Conservation (phyloP, 2,888 invertebrate genomes). For the Drosophila pullipes region DNA sequence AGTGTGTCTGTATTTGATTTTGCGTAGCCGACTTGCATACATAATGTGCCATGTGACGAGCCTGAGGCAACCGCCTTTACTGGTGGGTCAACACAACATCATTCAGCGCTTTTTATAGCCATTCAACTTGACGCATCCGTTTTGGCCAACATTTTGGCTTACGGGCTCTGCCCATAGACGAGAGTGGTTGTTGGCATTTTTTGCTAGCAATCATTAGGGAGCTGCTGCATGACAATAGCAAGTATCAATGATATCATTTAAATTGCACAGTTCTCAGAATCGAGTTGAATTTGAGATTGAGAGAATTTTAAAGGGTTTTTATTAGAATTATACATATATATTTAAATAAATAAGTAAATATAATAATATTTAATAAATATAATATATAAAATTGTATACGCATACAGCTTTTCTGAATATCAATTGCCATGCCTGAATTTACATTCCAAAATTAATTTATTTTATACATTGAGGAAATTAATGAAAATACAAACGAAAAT, state of each 20-base stretch:
- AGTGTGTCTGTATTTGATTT: conserved; percentile 65
- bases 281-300: neutral
- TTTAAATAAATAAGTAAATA: neutral
- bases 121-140: conserved; percentile 74
- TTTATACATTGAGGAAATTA: neutral
- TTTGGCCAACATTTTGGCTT: conserved; percentile 69
- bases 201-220: neutral
- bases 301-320: neutral
- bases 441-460: neutral
- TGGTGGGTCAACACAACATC: conserved; percentile 52
- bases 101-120: conserved; percentile 78
- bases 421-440: neutral
- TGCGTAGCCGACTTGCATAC: conserved; percentile 78
- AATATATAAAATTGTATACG: neutral
- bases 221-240: conserved; percentile 5
- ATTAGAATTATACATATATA: neutral
- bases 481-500: neutral
- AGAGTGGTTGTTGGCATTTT: conserved; percentile 34
- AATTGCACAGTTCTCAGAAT: neutral
- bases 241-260: neutral
- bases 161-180: conserved; percentile 14
- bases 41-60: conserved; percentile 59
- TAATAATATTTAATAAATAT: neutral
- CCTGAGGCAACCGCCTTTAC: conserved; percentile 12
- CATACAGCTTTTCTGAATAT: neutral